Evolutionary conservation across 2,797 vertebrate species (phyloP), one percentile per base, ranked within the genome.

Genomic region (Pelobates cultripes): DNA sequence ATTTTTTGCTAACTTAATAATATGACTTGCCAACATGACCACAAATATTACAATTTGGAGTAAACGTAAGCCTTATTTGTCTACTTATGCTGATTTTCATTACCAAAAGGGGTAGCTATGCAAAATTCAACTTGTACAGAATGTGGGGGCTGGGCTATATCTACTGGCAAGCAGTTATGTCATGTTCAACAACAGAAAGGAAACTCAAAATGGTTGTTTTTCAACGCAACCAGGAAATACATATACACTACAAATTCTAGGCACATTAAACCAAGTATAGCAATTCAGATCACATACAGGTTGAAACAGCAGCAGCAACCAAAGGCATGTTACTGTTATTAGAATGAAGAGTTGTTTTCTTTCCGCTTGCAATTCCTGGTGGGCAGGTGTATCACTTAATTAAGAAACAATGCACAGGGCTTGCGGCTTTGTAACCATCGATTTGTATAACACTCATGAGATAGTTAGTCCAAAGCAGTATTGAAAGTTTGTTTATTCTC

Each of bases 301-400:
- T 57, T 12, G 55, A 57, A 12, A 57, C 55, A 57, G 9, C 13
- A 14, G 55, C 13, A 14, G 13, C 13, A 57, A 12, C 14, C 13
- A 12, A 57, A 12, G 55, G 55, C 47, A 57, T 57, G 5, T 51
- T 51, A 6, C 10, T 51, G 47, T 6, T 51, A 51, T 10, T 51
- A 10, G 47, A 51, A 51, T 51, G 47, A 51, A 5, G 47, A 51
- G 47, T 51, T 51, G 10, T 51, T 51, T 51, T 51, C 2, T 6
- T 51, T 51, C 10, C 47, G 10, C 5, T 10, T 6, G 47, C 47
- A 51, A 51, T 51, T 51, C 3, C 70, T 74, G 4, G 44, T 61
- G 67, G 67, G 68, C 68, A 77, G 80, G 71, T 70, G 70, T 72
- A 42, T 72, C 45, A 4, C 43, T 71, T 43, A 72, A 72, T 76